These are phyloP conservation scores for Hirtodrosophila trivittata DNA, from an alignment of 2,888 invertebrate species.

Conservation along the genomic window DNA sequence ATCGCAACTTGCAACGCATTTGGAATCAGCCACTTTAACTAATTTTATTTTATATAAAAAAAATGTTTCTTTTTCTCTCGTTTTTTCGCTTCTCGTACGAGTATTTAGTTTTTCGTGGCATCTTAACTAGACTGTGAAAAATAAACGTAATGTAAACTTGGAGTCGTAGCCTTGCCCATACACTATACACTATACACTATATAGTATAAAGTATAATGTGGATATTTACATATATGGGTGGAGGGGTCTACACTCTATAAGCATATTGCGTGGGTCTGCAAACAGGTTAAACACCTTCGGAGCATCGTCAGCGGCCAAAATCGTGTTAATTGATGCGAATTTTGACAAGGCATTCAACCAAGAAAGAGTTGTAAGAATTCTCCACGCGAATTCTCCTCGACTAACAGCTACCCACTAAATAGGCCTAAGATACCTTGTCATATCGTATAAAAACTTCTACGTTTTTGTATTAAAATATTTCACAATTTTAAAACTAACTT, in stretches of 20 bases:
- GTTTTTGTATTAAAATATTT: too few relatives aligned
- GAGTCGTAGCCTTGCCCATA: constrained; percentile 51
- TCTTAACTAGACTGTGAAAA: constrained; percentile 77
- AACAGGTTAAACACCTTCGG: constrained; percentile 55
- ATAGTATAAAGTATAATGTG: neutral
- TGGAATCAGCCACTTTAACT: constrained; percentile 24
- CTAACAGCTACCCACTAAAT: neutral
- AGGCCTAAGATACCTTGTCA: too few relatives aligned
- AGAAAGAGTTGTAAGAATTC: neutral
- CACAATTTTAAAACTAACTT: too few relatives aligned
- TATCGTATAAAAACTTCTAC: too few relatives aligned
- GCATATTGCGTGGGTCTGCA: constrained; percentile 52
- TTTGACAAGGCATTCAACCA: constrained; percentile 19
- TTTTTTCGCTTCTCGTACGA: constrained; percentile 21
- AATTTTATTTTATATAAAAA: constrained; percentile 27
- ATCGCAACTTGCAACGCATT: constrained; percentile 27
- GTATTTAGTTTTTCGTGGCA: too few relatives aligned
- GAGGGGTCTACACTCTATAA: constrained; percentile 16
- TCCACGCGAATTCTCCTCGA: neutral
- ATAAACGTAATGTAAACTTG: constrained; percentile 66
- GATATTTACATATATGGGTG: constrained; percentile 16
- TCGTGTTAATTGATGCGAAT: constrained; percentile 70
- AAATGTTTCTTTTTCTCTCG: too few relatives aligned
- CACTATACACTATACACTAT: constrained; percentile 3
- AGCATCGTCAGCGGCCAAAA: constrained; percentile 32